Base-by-base conservation (phyloP, 2,113 vertebrate genomes). In the Melanotaenia duboulayi region DNA sequence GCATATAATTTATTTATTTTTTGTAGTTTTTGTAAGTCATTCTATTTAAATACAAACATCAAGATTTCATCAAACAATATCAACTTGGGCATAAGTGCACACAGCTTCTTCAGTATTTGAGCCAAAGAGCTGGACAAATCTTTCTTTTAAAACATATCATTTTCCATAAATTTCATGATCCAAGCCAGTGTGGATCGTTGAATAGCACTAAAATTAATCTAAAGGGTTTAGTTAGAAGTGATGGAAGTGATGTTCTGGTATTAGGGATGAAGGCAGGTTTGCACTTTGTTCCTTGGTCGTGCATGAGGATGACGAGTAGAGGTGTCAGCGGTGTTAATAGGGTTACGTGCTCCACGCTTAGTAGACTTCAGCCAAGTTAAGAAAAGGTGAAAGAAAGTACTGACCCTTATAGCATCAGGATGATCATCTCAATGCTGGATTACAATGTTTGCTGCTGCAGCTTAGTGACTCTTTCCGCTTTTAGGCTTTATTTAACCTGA, bases 341-440 rank as follows among this genome's bases (percentile, higher is more conserved):
- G 81, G 85, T 88, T 71, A 78, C 68, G 58, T 51, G 65, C 17
- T 35, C 37, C 39, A 25, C 48, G 19, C 52, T 49, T 22, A 23
- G 52, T 22, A 19, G 22, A 4, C 16, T 60, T 42, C 58, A 57
- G 52, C 2, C 20, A 23, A 46, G n/a, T 40, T 44, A 40, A 35
- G 65, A 14, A 35, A 20, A 81, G 74, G 65, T 71, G 32, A 70
- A 44, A 67, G 37, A 58, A 60, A 40, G 24, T 13, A 22, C 32
- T 37, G 22, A 23, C 62, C 25, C 24, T 73, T 70, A 74, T 56
- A 75, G 63, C 39, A 69, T 14, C 54, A 63, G 80, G 58, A 28
- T 74, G 75, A 80, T 84, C 68, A 85, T 81, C 50, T 80, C 69
- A 66, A 60, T 71, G 74, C 57, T 39, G 66, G 79, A 87, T 89